Conservation (phyloP, 2,113 vertebrate species). For the Syngnathus typhle region DNA sequence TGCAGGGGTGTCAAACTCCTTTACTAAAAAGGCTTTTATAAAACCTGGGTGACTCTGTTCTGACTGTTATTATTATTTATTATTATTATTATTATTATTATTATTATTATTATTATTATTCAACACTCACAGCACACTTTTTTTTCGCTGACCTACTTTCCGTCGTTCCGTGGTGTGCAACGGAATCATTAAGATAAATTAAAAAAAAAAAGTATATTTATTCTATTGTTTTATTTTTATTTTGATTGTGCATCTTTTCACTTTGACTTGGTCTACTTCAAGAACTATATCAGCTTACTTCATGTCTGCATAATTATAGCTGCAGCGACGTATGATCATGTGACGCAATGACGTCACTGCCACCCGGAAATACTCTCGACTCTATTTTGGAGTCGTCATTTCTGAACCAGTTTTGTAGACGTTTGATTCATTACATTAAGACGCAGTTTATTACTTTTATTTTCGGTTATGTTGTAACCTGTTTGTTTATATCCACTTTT, state of each 20-base stretch:
- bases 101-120: too few relatives aligned
- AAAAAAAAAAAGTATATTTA: too few relatives aligned
- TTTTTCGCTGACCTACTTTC: too few relatives aligned
- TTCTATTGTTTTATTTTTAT: too few relatives aligned
- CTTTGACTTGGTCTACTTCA: too few relatives aligned
- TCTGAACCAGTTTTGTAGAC: background rate
- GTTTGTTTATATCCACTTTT: background rate
- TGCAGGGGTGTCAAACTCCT: too few relatives aligned
- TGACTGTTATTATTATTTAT: background rate
- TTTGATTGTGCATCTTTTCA: too few relatives aligned
- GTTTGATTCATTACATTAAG: background rate
- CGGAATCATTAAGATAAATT: too few relatives aligned
- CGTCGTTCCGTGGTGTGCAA: too few relatives aligned
- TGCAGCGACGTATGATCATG: constrained; percentile 12
- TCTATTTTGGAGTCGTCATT: constrained; percentile 13
- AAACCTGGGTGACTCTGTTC: background rate
- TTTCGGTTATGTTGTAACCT: background rate
- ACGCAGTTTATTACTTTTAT: background rate
- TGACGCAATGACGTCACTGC: background rate
- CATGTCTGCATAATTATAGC: background rate
- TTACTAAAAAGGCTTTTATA: constrained; percentile 28
- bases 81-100: too few relatives aligned
- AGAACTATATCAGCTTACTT: too few relatives aligned
- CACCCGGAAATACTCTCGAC: background rate
- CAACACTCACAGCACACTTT: too few relatives aligned